Base-by-base conservation (phyloP, 2,113 vertebrate species). In the Atractosteus spatula region DNA sequence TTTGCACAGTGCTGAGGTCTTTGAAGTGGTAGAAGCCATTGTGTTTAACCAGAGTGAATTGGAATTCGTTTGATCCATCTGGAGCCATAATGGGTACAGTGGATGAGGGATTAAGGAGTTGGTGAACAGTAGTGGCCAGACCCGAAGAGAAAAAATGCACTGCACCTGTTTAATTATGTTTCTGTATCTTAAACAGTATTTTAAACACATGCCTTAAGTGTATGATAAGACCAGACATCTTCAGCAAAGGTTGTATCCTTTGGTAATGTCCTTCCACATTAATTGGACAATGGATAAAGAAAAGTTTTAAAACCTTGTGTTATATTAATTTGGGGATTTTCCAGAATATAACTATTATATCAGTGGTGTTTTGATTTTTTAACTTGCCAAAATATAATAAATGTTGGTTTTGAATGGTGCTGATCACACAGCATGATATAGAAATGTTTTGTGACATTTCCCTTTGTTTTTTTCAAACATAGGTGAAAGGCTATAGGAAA, bases 1-100 rank as follows among this genome's bases (percentile, higher is more conserved):
- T n/a, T 61, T 57, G 78, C 71, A 56, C 64, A 56, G 11, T 67
- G 62, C 69, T 43, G 55, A 16, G 8, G 41, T 71, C 55, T 70
- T 43, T 61, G 67, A 56, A 68, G 65, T 76, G 57, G 51, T 55
- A 44, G 68, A 62, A 69, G 29, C 41, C 29, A 10, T 69, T 69
- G 41, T 16, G n/a, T 55, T 69, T 5, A 8, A 62, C n/a, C 66
- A 44, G 57, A 68, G 59, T 66, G 13, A 66, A 73, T 43, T 29
- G 43, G 55, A 44, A 59, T 51, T 62, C 61, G 41, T 68, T 55
- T 8, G n/a, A 13, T 47, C 12, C 14, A 43, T 43, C 43, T 44
- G 43, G 10, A 4, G 64, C 3, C 7, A 45, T 13, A 45, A 45
- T 47, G 42, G 47, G 47, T 10, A 51, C 29, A 47, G 64, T 41